Base-by-base conservation (phyloP, 2,888 invertebrate genomes). In the Morpho deidamia region DNA sequence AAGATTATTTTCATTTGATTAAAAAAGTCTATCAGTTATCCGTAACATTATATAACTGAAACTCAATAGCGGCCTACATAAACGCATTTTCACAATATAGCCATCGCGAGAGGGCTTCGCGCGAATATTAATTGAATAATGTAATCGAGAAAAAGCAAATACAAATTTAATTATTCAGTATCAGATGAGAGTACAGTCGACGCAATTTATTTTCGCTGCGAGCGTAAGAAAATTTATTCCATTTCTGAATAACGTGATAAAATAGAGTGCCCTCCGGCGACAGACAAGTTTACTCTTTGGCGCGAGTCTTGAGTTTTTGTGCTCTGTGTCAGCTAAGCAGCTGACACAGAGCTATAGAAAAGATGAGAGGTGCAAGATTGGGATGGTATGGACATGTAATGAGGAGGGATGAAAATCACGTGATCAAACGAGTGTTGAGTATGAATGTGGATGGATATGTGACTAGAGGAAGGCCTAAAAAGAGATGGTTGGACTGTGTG, bases 211-310 rank as follows among this genome's bases (percentile, higher is more conserved):
- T 41, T 49, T 47, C 37, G 47, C 46, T 43, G 50, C 47, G 53
- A 56, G 39, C 46, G 53, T 49, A 53, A 49, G 50, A 44, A 50
- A 56, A 53, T 53, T 53, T 56, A 56, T 53, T 53, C 53, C 53
- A 56, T 56, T 53, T 50, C 42, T 11, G 56, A 46, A 53, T 50
- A 56, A 56, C 35, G 46, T 56, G 56, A 56, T 56, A 50, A 56
- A 44, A 38, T 49, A 34, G 43, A 56, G 53, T 53, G 53, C 46
- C 49, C 32, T 12, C 45, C 45, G 37, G 37, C 43, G 23, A 23
- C 50, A 43, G n/a, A 38, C 32, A 46, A 43, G 53, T 46, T 53
- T 46, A 56, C 53, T 40, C 44, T 49, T 48, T 45, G 46, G 53
- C 53, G 32, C 43, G 50, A 53, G 53, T 53, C 56, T 53, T 56